These are phyloP conservation scores for Wiebesia pumilae DNA, from an alignment of 1,140 invertebrate species.

Conservation along the genomic window DNA sequence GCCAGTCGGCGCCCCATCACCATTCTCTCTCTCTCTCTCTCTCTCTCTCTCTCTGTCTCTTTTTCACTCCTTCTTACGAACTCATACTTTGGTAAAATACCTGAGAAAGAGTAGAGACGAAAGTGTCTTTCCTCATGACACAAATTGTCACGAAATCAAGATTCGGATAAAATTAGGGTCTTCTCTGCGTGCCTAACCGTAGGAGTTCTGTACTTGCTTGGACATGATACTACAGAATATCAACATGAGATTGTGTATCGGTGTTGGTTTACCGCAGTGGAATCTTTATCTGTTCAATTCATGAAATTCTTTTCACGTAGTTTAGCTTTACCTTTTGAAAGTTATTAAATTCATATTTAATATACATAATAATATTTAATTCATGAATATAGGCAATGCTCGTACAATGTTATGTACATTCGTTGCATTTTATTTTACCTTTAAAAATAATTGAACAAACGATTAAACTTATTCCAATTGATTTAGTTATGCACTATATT, in stretches of 20 bases:
- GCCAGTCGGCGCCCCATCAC: constrained; percentile 69
- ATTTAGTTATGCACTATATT: too few relatives aligned
- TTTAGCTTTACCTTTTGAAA: too few relatives aligned
- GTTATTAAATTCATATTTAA: too few relatives aligned
- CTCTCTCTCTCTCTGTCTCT: too few relatives aligned
- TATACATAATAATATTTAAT: too few relatives aligned
- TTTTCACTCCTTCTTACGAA: neutral
- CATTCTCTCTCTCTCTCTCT: constrained; percentile 45
- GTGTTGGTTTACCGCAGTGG: constrained; percentile 22
- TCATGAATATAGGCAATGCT: too few relatives aligned
- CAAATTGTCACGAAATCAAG: constrained; percentile 7
- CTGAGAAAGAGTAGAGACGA: neutral
- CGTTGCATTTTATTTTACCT: too few relatives aligned
- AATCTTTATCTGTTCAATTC: constrained; percentile 27
- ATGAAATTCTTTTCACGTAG: neutral
- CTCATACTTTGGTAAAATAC: neutral
- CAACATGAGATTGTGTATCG: constrained; percentile 9
- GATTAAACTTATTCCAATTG: too few relatives aligned
- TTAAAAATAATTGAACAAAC: too few relatives aligned
- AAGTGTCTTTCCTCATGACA: neutral
- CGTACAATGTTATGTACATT: too few relatives aligned
- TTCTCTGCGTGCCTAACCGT: neutral
- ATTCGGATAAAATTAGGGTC: neutral
- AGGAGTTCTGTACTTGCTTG: neutral
- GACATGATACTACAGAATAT: neutral